phyloP scores from a whole-genome alignment of 2,888 invertebrate genomes.

The Odontothrips loti region DNA sequence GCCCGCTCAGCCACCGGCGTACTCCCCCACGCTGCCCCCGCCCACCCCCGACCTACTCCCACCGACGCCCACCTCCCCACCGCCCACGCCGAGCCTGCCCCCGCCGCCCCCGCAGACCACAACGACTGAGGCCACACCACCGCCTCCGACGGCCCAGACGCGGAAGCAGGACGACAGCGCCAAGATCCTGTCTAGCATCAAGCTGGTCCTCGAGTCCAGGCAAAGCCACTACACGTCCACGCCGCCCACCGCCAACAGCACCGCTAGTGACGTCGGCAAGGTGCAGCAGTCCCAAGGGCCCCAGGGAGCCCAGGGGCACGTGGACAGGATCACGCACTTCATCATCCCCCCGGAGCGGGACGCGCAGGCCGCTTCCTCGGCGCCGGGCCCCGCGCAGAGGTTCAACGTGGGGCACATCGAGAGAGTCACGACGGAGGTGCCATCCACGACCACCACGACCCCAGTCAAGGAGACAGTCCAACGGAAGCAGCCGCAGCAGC shows the following conservation, averaged over 20 bases:
- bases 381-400: neutral
- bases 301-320: neutral
- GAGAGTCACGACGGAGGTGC: neutral
- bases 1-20: neutral
- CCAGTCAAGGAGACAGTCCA: neutral
- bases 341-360: neutral
- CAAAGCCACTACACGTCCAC: constrained; percentile 15
- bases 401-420: neutral
- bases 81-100: neutral
- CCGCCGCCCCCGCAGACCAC: neutral
- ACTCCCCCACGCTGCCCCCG: neutral
- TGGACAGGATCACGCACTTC: constrained; percentile 10
- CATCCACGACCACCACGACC: neutral
- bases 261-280: neutral
- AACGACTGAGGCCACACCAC: neutral
- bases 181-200: constrained; percentile 19
- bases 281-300: neutral
- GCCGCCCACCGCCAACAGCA: neutral
- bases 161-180: constrained; percentile 18
- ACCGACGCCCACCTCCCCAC: neutral
- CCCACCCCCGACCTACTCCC: neutral
- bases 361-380: neutral
- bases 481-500: constrained; percentile 5
- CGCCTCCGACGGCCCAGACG: neutral
- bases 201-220: constrained; percentile 19